These are phyloP conservation scores for Erebia ligea DNA, from an alignment of 2,888 invertebrate species.

Conservation along the genomic window DNA sequence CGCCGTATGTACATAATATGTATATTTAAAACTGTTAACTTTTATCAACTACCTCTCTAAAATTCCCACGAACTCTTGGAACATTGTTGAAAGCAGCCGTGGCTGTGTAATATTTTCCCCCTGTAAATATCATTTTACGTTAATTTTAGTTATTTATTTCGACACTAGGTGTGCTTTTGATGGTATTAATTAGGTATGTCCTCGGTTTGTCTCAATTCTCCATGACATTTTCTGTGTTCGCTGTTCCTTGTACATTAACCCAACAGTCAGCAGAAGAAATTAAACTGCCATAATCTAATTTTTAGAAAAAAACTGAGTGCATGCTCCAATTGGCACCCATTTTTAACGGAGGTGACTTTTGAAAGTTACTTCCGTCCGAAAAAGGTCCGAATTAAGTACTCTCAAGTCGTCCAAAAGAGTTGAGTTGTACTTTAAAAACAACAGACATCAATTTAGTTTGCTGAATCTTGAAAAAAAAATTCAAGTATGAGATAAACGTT, in stretches of 20 bases:
- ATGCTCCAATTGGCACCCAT: no score
- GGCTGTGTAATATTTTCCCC: conserved; percentile 54
- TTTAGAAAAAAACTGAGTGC: no score
- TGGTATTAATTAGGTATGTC: conserved; percentile 52
- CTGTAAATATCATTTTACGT: conserved; percentile 63
- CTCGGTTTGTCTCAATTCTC: conserved; percentile 56
- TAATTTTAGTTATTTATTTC: conserved; percentile 78
- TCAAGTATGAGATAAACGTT: no score
- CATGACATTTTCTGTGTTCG: conserved; percentile 60
- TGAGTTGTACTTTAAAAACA: no score
- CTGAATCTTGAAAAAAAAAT: no score
- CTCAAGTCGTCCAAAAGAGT: no score
- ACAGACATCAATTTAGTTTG: no score
- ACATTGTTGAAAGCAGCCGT: conserved; percentile 58
- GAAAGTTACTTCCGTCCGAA: no score
- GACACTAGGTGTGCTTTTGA: conserved; percentile 68
- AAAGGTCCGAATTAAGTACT: no score
- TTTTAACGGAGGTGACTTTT: no score
- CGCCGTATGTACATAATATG: no score
- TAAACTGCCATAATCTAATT: background rate
- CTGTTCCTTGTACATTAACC: background rate
- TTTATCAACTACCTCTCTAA: background rate
- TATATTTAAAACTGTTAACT: no score
- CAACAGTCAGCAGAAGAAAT: background rate
- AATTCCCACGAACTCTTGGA: background rate